phyloP scores from a whole-genome alignment of 2,888 invertebrate genomes.

The Ariolimax columbianus region DNA sequence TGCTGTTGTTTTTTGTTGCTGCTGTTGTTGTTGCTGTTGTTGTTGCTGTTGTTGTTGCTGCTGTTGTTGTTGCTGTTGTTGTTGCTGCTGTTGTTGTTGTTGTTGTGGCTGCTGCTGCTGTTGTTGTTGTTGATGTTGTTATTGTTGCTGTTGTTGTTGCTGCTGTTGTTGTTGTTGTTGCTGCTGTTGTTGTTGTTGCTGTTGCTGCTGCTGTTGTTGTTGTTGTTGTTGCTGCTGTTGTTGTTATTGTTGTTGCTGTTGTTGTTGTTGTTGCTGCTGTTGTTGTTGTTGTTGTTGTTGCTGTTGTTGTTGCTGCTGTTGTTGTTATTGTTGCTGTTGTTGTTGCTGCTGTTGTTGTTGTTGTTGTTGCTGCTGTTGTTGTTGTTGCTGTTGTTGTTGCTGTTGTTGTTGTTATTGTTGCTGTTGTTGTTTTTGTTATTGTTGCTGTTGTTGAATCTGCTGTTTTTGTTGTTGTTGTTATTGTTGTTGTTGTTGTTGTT shows the following conservation, averaged over 20 bases:
- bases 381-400: too few species aligned
- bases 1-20: too few species aligned
- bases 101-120: too few species aligned
- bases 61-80: too few species aligned
- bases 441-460: too few species aligned
- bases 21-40: too few species aligned
- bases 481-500: too few species aligned
- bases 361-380: too few species aligned
- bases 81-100: not conserved
- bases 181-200: not conserved
- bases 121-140: too few species aligned
- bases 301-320: not conserved
- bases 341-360: slow-evolving; percentile 21
- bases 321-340: not conserved
- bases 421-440: too few species aligned
- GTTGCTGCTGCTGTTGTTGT: not conserved
- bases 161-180: not conserved
- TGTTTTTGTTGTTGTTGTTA: too few species aligned
- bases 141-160: not conserved
- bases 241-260: not conserved
- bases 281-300: not conserved
- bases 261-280: not conserved
- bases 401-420: too few species aligned
- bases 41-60: not conserved
- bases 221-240: not conserved